Evolutionary conservation across 1,140 invertebrate species (phyloP).

Genomic region (Drosophila baimaii): DNA sequence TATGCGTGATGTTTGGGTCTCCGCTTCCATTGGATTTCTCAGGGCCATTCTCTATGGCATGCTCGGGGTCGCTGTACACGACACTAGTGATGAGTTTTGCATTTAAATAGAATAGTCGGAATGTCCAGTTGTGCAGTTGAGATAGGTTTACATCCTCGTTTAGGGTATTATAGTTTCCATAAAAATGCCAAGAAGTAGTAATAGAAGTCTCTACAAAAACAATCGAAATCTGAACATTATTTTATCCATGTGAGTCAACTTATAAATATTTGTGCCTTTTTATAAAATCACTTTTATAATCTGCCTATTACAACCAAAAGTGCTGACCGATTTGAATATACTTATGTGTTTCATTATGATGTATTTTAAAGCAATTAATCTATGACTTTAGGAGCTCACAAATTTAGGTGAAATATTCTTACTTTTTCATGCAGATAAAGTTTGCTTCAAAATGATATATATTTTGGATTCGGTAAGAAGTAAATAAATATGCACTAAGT

Average conservation of each 20-base stretch:
- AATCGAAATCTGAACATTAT: not conserved
- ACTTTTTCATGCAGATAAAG: too few species aligned
- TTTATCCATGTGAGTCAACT: not conserved
- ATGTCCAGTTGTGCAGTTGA: slow-evolving; percentile 7
- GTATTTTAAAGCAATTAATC: not conserved
- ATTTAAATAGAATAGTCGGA: slow-evolving; percentile 43
- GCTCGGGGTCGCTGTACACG: slow-evolving; percentile 26
- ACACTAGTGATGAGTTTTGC: slow-evolving; percentile 57
- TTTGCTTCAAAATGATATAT: too few species aligned
- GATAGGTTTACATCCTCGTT: slow-evolving; percentile 1
- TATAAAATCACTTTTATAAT: not conserved
- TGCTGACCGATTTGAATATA: not conserved
- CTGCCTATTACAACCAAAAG: not conserved
- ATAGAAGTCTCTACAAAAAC: not conserved
- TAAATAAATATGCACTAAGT: too few species aligned
- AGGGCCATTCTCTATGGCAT: slow-evolving; percentile 21
- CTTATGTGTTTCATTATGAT: not conserved
- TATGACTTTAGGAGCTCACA: too few species aligned
- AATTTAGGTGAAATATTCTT: too few species aligned
- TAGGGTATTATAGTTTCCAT: not conserved
- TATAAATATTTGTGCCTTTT: not conserved
- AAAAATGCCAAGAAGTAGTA: not conserved
- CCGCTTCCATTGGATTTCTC: slow-evolving; percentile 42
- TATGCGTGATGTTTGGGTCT: slow-evolving; percentile 78
- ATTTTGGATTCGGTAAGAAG: too few species aligned